Evolutionary conservation across 2,888 invertebrate species (phyloP), one percentile per base, ranked within the genome.

Genomic region (Blera fallax): DNA sequence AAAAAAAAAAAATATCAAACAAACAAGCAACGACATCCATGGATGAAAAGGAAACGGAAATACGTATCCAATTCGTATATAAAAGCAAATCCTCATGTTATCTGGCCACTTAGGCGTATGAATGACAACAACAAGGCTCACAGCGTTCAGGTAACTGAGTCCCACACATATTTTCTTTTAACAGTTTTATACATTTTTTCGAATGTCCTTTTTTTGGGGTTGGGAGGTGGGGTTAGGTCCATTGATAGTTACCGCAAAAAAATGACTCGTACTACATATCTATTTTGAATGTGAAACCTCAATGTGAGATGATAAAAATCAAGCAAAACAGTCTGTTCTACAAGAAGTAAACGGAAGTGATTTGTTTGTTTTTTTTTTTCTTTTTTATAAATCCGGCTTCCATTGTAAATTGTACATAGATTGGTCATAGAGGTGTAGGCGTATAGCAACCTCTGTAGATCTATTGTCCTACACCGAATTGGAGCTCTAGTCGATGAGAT

Each of bases 91-190:
- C 83, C 79, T 27, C n/a, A 58, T 79, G 73, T 84, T 79, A 79
- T 84, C 73, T 79, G 79, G 62, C 48, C 73, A 83, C 79, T 73
- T 62, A 50, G 79, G 73, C 79, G 79, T 84, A 84, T 83, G 73
- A 67, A 79, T 67, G 78, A 72, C 72, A 54, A 79, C 54, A 77
- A 54, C 58, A 21, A 24, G 24, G 58, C 34, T 16, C n/a, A 54
- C 27, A 62, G 21, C 24, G 40, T 67, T n/a, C 65, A 65, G 50
- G 65, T 65, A 40, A 43, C 43, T n/a, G 24, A 18, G 54, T 37
- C 24, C 3, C 34, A 58, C 65, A 48, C 58, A 76, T 67, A 50
- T 78, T 64, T 82, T 70, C 32, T 64, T 76, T 74, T 62, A 18
- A 21, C 11, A 11, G 29, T 58, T 79, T 64, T 29, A 32, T 21